Base-by-base conservation (phyloP, 2,797 vertebrate species). In the Aselliscus stoliczkanus region DNA sequence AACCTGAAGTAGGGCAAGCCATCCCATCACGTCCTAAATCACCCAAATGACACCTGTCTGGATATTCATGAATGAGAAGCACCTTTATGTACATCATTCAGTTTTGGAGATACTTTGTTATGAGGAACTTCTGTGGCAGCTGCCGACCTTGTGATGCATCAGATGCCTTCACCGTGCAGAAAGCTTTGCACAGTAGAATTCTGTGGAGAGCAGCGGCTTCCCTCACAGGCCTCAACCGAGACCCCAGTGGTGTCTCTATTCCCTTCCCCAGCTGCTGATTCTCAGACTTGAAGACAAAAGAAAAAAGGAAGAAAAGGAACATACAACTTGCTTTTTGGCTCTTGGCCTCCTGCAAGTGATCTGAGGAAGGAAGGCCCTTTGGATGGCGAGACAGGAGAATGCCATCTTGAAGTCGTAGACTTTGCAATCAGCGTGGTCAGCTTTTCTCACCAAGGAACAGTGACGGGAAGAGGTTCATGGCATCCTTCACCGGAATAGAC, bases 401-500 rank as follows among this genome's bases (percentile, higher is more conserved):
- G 4, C 13, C 29, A 13, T 21, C 31, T 4, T 9, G 65, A 44
- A 47, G 10, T 5, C 54, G 31, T 2, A 34, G 73, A 21, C 64
- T 70, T 50, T 14, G 14, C 15, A 50, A 15, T 14, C 15, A 52
- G 6, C 1, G 5, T 4, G 9, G 17, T 6, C 39, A 27, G 65
- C 23, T n/a, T 52, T 21, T 20, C 64, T 5, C 7, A 15, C 7
- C 21, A 4, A 21, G 18, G 23, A 50, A 1, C 27, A 25, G 4
- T 0, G 8, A 11, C 0, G 5, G 25, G 42, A 9, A 11, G 52
- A 25, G 1, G 3, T 9, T 39, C 42, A 1, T 0, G 1, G 20
- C 17, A 6, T 21, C 11, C 44, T 4, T 13, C 34, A 13, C 6
- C n/a, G 2, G 37, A 21, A 1, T 9, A 15, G n/a, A 65, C 29